phyloP scores from a whole-genome alignment of 2,797 vertebrate genomes.

The Gouania willdenowi region DNA sequence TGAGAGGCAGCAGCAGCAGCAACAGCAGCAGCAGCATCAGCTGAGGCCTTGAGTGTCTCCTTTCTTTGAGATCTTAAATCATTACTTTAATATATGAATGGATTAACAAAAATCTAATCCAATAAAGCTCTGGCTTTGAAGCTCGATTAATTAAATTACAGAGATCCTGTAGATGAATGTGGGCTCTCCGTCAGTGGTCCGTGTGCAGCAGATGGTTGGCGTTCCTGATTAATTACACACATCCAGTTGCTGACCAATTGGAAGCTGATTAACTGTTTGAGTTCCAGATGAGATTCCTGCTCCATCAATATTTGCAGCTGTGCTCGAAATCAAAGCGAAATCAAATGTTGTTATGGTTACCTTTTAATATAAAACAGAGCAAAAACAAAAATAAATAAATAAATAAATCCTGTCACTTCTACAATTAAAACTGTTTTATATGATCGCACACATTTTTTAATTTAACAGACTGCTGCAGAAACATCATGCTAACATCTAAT shows the following conservation, averaged over 20 bases:
- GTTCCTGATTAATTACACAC: slow-evolving; percentile 28
- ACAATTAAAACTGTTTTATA: slow-evolving; percentile 25
- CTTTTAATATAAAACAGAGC: too few species aligned
- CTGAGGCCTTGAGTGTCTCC: too few species aligned
- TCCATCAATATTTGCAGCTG: background rate
- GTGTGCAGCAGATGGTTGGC: slow-evolving; percentile 28
- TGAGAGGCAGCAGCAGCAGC: too few species aligned
- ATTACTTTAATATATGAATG: too few species aligned
- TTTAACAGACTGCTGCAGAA: slow-evolving; percentile 11
- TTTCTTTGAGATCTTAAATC: too few species aligned
- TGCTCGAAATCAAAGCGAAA: too few species aligned
- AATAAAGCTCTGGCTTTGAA: slow-evolving; percentile 13
- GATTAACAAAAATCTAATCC: too few species aligned
- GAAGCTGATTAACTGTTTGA: slow-evolving; percentile 28
- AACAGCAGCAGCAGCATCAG: too few species aligned
- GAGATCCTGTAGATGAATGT: slow-evolving; percentile 2
- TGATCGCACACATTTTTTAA: slow-evolving; percentile 30
- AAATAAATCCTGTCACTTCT: too few species aligned
- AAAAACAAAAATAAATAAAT: too few species aligned
- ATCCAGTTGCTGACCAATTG: slow-evolving; percentile 21
- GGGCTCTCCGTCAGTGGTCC: slow-evolving; percentile 4
- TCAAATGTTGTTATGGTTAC: too few species aligned
- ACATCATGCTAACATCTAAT: slow-evolving; percentile 21
- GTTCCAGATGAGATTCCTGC: slow-evolving; percentile 3
- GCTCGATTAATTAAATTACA: slow-evolving; percentile 18